phyloP scores from a whole-genome alignment of 2,888 invertebrate genomes.

The Platypus cylindrus region DNA sequence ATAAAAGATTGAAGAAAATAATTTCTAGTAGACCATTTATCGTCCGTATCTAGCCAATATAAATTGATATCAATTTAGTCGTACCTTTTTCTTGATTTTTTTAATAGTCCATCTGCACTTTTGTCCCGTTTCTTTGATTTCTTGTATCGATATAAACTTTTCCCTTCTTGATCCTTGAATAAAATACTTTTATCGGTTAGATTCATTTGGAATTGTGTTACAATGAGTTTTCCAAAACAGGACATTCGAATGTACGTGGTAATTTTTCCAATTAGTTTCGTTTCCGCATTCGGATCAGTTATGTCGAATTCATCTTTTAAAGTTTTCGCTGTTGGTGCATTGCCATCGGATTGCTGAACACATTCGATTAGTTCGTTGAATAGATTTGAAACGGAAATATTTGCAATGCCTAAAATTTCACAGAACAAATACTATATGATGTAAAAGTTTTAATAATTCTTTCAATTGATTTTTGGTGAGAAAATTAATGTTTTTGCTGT shows the following conservation, averaged over 20 bases:
- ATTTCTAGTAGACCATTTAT: too few species aligned
- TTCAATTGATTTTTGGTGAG: too few species aligned
- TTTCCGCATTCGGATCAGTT: conserved; percentile 33
- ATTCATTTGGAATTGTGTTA: conserved; percentile 51
- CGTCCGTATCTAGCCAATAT: too few species aligned
- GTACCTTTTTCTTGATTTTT: too few species aligned
- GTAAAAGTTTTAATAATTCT: too few species aligned
- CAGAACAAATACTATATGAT: too few species aligned
- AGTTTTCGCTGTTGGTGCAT: conserved; percentile 42
- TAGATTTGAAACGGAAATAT: conserved; percentile 47
- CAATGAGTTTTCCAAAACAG: conserved; percentile 51
- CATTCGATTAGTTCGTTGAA: conserved; percentile 44
- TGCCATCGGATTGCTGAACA: conserved; percentile 30
- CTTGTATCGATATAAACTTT: conserved; percentile 33
- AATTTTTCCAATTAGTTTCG: conserved; percentile 43
- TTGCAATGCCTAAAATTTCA: conserved; percentile 34
- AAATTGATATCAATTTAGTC: too few species aligned
- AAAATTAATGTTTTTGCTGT: too few species aligned
- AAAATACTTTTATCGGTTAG: conserved; percentile 33
- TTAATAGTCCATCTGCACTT: not conserved
- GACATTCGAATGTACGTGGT: conserved; percentile 50
- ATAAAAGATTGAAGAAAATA: too few species aligned
- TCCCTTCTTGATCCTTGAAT: conserved; percentile 36
- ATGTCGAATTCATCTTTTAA: conserved; percentile 49
- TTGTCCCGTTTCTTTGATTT: conserved; percentile 23